These are phyloP conservation scores for Porites lobata DNA, from an alignment of 92 coral and sea anemone species.

Conservation along the genomic window DNA sequence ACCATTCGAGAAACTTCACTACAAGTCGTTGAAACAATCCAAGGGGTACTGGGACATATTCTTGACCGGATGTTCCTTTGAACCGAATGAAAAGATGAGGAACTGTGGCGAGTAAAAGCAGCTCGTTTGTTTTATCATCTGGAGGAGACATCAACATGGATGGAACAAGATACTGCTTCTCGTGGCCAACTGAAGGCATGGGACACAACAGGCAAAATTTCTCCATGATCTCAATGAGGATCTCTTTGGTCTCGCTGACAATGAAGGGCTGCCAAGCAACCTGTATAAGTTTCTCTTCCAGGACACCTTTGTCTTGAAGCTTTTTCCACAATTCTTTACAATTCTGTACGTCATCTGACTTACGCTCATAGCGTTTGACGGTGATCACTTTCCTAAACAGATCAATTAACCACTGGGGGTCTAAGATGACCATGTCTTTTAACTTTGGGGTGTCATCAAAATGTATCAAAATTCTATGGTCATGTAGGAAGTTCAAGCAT, in stretches of 20 bases:
- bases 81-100: too few relatives aligned
- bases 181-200: not conserved
- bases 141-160: conserved; percentile 43
- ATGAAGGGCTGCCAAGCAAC: too few relatives aligned
- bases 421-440: conserved; percentile 37
- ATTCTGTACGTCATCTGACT: too few relatives aligned
- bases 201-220: conserved; percentile 42
- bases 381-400: conserved; percentile 63
- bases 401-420: conserved; percentile 68
- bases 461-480: conserved; percentile 55
- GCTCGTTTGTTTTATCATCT: not conserved
- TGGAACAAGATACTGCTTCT: conserved; percentile 47
- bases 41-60: too few relatives aligned
- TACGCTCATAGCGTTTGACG: conserved; percentile 32
- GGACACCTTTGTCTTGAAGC: too few relatives aligned
- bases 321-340: too few relatives aligned
- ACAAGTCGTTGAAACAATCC: too few relatives aligned
- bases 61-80: too few relatives aligned
- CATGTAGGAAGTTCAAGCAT: conserved; percentile 68
- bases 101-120: too few relatives aligned
- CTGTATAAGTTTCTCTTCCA: too few relatives aligned
- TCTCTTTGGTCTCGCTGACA: conserved; percentile 18
- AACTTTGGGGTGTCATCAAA: conserved; percentile 38
- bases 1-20: too few relatives aligned
- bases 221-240: conserved; percentile 44